A percentile compares a stretch with the other conserved stretches of the same genome.
phyloP scores from a whole-genome alignment of 1,140 invertebrate species.

The Drosophila quadrilineata region DNA sequence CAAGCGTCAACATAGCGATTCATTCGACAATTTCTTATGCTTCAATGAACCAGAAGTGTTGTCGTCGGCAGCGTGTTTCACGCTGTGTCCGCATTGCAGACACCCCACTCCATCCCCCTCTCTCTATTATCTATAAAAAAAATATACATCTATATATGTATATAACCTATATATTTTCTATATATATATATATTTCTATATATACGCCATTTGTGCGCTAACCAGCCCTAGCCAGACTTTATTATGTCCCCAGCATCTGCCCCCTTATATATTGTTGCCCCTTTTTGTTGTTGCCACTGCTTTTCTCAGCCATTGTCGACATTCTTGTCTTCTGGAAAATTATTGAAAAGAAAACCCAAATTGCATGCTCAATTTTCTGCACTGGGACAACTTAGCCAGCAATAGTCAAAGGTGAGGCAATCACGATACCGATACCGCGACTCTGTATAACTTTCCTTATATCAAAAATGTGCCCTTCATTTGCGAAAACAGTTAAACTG shows the following conservation, averaged over 20 bases:
- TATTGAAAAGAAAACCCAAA: conserved; percentile 72
- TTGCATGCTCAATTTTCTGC: conserved; percentile 67
- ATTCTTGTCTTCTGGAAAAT: conserved; percentile 69
- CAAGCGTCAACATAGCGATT: conserved; percentile 77
- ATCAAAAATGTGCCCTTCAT: too few species aligned
- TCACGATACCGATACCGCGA: too few species aligned
- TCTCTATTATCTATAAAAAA: conserved; percentile 9
- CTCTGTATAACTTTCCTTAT: too few species aligned
- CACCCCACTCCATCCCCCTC: conserved; percentile 1
- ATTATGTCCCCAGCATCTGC: not conserved
- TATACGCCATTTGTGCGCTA: conserved; percentile 25
- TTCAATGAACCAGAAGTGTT: conserved; percentile 78
- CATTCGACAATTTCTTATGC: conserved; percentile 80
- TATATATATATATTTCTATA: conserved; percentile 14
- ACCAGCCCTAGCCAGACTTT: not conserved
- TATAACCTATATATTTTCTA: conserved; percentile 5
- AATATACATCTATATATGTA: conserved; percentile 22
- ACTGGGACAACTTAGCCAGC: not conserved
- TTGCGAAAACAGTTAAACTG: too few species aligned
- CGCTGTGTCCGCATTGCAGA: conserved; percentile 40
- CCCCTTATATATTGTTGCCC: conserved; percentile 6
- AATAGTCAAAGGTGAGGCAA: too few species aligned
- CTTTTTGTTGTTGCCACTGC: conserved; percentile 6
- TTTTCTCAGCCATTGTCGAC: conserved; percentile 23
- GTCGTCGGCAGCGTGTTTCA: conserved; percentile 44